Base-by-base conservation (phyloP, 1,140 invertebrate species). In the Episyrphus balteatus region DNA sequence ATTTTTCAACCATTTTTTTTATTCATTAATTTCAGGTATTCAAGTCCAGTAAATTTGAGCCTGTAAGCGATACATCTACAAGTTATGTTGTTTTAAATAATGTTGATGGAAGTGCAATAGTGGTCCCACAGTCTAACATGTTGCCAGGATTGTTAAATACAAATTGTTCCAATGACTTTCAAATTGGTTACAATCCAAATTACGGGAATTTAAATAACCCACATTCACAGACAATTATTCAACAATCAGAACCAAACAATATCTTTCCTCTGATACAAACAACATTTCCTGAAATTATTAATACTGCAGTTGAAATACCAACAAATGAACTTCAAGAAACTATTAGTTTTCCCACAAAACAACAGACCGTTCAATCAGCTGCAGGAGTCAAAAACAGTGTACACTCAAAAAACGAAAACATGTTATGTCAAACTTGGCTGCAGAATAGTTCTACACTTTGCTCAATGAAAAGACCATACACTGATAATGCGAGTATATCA, bases 31-130 rank as follows among this genome's bases (percentile, higher is more conserved):
- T 31, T 43, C 18, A 43, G 26, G 81, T 84, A 32, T 84, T 84
- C 59, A 84, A 87, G 72, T 83, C 84, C 0, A 84, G 83, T 49
- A 88, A 87, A 66, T 80, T 86, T 64, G 83, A 86, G 58, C 84
- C 84, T 0, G 79, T 86, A 47, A 77, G 86, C 2, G 83, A 86
- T 61, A 75, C 83, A 19, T 77, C 79, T 33, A 74, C 78, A 15
- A 76, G 77, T 48, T 84, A 82, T 66, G 81, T 86, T 26, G 75
- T 87, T 11, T 74, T 86, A 2, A 85, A 84, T 47, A 77, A 76
- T 57, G 66, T 75, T 1, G 56, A 56, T 13, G 57, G 53, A 19
- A 52, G 17, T 30, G 14, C 46, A 5, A 44, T 46, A 26, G 46
- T 52, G 31, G 47, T 47, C n/a, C 52, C 44, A 19, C 49, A 53